Evolutionary conservation across 2,888 invertebrate species (phyloP).

Genomic region (Volucella inanis): DNA sequence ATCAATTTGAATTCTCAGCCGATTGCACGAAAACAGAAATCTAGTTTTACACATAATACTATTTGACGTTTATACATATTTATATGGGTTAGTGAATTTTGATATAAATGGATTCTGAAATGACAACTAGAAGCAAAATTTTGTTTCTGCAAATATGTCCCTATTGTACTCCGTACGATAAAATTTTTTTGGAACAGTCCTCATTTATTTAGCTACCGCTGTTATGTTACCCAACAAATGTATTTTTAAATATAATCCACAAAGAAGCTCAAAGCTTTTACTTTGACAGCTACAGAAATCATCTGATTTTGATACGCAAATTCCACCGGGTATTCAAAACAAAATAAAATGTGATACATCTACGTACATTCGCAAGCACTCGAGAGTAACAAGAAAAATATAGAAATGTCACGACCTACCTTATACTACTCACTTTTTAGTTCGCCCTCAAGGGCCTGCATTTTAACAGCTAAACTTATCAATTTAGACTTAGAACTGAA

Average conservation of each 20-base stretch:
- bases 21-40: too few relatives aligned
- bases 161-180: too few relatives aligned
- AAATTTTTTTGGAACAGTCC: too few relatives aligned
- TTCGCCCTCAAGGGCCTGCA: constrained; percentile 81
- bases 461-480: constrained; percentile 81
- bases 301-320: constrained; percentile 4
- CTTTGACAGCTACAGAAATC: constrained; percentile 15
- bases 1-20: too few relatives aligned
- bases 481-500: constrained; percentile 79
- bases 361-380: too few relatives aligned
- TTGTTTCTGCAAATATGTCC: too few relatives aligned
- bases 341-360: background rate
- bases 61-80: too few relatives aligned
- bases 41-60: too few relatives aligned
- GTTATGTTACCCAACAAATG: background rate
- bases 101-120: too few relatives aligned
- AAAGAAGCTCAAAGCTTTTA: constrained; percentile 9
- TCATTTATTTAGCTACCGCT: background rate
- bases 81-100: too few relatives aligned
- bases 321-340: background rate
- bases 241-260: background rate
- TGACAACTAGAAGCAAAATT: too few relatives aligned
- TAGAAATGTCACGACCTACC: constrained; percentile 76
- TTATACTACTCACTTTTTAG: constrained; percentile 80
- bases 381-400: too few relatives aligned